A percentile compares a stretch with the other conserved stretches of the same genome.
These are phyloP conservation scores for Diplodus puntazzo DNA, from an alignment of 2,797 vertebrate species.

Conservation along the genomic window DNA sequence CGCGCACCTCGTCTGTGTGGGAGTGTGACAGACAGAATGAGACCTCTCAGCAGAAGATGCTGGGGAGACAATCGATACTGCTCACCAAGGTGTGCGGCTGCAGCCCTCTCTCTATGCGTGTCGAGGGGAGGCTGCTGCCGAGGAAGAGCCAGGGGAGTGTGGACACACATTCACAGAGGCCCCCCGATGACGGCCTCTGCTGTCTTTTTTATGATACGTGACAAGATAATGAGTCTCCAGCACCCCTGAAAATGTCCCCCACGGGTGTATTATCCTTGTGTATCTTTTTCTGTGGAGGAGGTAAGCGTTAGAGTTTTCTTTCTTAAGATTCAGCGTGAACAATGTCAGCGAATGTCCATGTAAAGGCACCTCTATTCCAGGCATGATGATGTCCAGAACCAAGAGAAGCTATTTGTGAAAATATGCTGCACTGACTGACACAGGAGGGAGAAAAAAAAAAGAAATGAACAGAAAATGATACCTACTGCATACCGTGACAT, in stretches of 20 bases:
- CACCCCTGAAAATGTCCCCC: constrained; percentile 67
- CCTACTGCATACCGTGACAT: constrained; percentile 59
- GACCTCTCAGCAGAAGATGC: constrained; percentile 76
- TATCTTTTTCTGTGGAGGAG: constrained; percentile 54
- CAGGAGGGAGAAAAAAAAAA: constrained; percentile 5
- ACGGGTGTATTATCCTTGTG: constrained; percentile 56
- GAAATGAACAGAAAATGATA: constrained; percentile 56
- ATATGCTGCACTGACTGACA: constrained; percentile 30
- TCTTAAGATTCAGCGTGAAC: constrained; percentile 49
- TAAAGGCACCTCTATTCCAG: constrained; percentile 63
- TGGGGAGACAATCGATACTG: constrained; percentile 81
- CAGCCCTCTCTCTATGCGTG: constrained; percentile 67
- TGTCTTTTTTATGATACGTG: constrained; percentile 77
- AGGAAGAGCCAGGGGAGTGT: constrained; percentile 67
- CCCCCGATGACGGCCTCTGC: constrained; percentile 54
- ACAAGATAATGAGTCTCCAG: constrained; percentile 81
- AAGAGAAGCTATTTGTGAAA: constrained; percentile 56
- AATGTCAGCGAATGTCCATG: constrained; percentile 52
- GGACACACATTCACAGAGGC: constrained; percentile 44
- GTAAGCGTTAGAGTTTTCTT: constrained; percentile 29
- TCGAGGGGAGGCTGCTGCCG: constrained; percentile 58
- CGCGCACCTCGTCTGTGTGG: constrained; percentile 55
- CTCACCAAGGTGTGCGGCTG: constrained; percentile 70
- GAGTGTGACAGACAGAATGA: constrained; percentile 82
- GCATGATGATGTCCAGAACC: constrained; percentile 52